These are phyloP conservation scores for Panthera uncia DNA, from an alignment of 2,113 vertebrate species.

Conservation along the genomic window DNA sequence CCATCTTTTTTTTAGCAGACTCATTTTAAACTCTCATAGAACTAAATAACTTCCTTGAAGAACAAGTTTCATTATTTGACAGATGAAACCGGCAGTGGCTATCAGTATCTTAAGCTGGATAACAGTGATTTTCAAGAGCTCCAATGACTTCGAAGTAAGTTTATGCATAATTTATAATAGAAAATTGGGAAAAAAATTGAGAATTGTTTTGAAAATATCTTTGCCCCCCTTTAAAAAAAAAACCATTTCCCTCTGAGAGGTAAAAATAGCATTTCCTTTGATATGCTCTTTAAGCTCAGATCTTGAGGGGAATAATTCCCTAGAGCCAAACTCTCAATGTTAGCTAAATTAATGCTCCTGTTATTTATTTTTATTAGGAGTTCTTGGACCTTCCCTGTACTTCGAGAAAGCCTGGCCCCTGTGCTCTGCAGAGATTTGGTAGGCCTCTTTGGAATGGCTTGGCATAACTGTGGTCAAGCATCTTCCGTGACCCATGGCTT, in stretches of 20 bases:
- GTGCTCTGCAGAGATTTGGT: background rate
- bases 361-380: background rate
- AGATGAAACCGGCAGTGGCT: constrained; percentile 31
- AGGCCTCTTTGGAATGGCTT: background rate
- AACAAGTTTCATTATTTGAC: constrained; percentile 62
- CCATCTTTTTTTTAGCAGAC: constrained; percentile 50
- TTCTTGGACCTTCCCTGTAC: background rate
- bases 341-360: background rate
- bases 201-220: constrained; percentile 25
- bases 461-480: background rate
- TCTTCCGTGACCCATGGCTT: background rate
- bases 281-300: background rate
- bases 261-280: constrained; percentile 41
- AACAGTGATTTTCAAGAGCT: constrained; percentile 49
- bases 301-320: background rate
- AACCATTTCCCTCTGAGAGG: background rate
- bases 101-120: constrained; percentile 40
- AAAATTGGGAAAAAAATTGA: background rate
- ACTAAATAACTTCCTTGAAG: constrained; percentile 69
- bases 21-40: constrained; percentile 37
- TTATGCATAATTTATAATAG: constrained; percentile 13
- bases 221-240: background rate
- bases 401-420: background rate
- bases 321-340: constrained; percentile 19
- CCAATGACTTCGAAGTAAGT: constrained; percentile 27